Evolutionary conservation across 2,797 vertebrate genomes (phyloP).

Genomic region (Tadarida brasiliensis): DNA sequence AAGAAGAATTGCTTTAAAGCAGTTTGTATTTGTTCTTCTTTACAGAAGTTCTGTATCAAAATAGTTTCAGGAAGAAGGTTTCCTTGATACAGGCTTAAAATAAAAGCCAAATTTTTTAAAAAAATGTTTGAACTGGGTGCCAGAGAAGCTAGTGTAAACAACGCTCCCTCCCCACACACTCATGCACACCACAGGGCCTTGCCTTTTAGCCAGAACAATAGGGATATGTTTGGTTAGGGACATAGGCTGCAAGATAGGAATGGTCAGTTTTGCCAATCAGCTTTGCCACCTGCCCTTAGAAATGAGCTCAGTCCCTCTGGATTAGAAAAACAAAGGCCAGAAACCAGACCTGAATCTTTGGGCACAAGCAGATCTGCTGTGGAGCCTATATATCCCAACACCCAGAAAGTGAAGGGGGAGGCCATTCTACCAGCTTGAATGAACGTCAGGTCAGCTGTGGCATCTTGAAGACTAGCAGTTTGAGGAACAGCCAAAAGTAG

Average conservation of each 20-base stretch:
- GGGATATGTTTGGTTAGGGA: not conserved
- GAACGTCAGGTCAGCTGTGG: not conserved
- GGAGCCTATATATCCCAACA: not conserved
- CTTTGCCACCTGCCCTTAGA: conserved; percentile 22
- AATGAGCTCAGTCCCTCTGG: not conserved
- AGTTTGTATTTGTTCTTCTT: conserved; percentile 72
- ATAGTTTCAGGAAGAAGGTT: conserved; percentile 75
- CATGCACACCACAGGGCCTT: not conserved
- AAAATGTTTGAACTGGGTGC: conserved; percentile 7
- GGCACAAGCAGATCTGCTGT: not conserved
- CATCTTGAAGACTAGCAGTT: not conserved
- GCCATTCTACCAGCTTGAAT: not conserved
- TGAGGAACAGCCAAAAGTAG: not conserved
- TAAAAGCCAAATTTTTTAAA: conserved; percentile 63
- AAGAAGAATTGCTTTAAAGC: conserved; percentile 69
- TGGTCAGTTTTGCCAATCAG: conserved; percentile 21
- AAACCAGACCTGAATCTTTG: not conserved
- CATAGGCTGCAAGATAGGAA: not conserved
- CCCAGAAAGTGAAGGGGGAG: not conserved
- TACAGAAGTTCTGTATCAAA: conserved; percentile 69
- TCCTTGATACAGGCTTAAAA: conserved; percentile 72
- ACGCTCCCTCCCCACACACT: not conserved
- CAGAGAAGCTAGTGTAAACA: conserved; percentile 23
- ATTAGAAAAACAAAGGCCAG: conserved; percentile 50
- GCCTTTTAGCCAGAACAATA: not conserved